Base-by-base conservation (phyloP, 1,140 invertebrate genomes). In the Anadara kagoshimensis region DNA sequence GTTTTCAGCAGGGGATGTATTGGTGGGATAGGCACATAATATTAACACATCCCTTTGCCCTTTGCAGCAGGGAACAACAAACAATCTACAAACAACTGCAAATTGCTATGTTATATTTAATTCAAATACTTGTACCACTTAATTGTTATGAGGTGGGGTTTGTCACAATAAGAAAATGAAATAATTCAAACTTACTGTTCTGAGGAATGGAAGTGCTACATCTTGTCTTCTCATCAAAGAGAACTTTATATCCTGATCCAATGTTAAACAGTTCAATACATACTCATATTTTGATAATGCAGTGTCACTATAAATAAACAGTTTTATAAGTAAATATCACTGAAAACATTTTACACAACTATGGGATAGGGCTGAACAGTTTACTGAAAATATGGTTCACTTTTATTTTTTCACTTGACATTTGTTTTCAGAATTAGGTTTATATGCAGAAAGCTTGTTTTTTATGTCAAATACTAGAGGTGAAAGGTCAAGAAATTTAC, bases 231-330 rank as follows among this genome's bases (percentile, higher is more conserved):
- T 90, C 56, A 91, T 78, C 51, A 93, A 81, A 36, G 93, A 94
- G 71, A 99, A 90, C 66, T 93, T 91, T 0, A 98, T 94, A 90
- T 98, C 96, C 86, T 94, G 93, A 87, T 98, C 97, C 81, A 97
- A 89, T 87, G 98, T 97, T 51, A 98, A 94, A 89, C 97, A 98
- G 78, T 95, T 93, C 85, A 97, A 95, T 69, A 98, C 94, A 89
- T 97, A 98, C 85, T 97, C 95, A 90, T 97, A 97, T 85, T 97
- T 95, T 61, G 93, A 94, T 26, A 98, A 91, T 41, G 89, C 91
- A 14, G 92, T 93, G 91, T 92, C 51, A 90, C 91, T 61, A 70
- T 24, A 81, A 72, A 54, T 47, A 29, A 59, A 41, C 24, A n/a
- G 2, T 24, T 14, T 1, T 57, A 20, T 1, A 24, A 4, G 22